Evolutionary conservation across 2,888 invertebrate species (phyloP), one percentile per base, ranked within the genome.

Genomic region (Clusia tigrina): DNA sequence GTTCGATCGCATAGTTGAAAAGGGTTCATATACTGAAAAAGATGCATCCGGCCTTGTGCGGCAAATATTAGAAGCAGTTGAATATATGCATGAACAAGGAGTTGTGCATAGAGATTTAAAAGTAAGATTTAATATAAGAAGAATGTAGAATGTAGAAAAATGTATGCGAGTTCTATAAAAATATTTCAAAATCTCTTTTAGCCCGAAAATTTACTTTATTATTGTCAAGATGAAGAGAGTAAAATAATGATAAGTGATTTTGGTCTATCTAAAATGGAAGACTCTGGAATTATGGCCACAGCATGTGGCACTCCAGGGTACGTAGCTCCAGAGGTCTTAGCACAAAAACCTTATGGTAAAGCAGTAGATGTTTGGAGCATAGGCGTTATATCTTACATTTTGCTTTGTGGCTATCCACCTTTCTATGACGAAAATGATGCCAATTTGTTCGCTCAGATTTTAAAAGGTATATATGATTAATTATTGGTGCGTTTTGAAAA

Each of bases 211-310:
- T 88, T 99, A 74, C 88, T 99, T 60, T 99, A 99, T 86, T 98
- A 96, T 85, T 96, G 95, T 86, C 90, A 94, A 62, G 96, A 96
- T 79, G 97, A 97, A 84, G 97, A 98, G 80, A 98, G 98, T 83
- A 99, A 99, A 88, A 99, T 99, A 79, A 99, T 99, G 99, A 98
- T 99, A 71, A 98, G 98, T 85, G 99, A 99, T 86, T 99, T 99
- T 87, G 99, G 99, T 64, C 88, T 99, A 74, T 99, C 98, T 46
- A 99, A 99, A 88, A 98, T 97, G 89, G 98, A 98, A 84, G 98
- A 98, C 80, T 97, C 97, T 38, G 98, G 98, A 20, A 94, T 97
- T 67, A 99, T 99, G 99, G 98, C 98, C 46, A 99, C 99, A 26
- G 99, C 99, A 20, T 99, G 99, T 85, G 99, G 99, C 42, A 99